These are phyloP conservation scores for Chloroclysta siterata DNA, from an alignment of 2,888 invertebrate species.

Conservation along the genomic window DNA sequence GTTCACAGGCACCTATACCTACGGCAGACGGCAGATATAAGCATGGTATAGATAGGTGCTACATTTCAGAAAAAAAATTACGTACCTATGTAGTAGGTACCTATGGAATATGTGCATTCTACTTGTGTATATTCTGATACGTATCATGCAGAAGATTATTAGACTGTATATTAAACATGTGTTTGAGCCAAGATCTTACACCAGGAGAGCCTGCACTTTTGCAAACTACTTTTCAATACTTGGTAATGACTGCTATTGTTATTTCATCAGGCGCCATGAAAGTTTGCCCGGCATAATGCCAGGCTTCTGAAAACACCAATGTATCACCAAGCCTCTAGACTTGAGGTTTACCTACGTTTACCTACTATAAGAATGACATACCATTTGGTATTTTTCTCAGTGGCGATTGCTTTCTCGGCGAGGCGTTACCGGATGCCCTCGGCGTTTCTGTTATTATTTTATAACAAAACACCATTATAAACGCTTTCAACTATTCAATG, in stretches of 20 bases:
- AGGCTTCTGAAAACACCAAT: not conserved
- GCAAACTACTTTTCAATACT: not conserved
- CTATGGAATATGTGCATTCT: no score
- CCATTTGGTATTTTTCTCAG: constrained; percentile 42
- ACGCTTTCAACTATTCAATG: constrained; percentile 19
- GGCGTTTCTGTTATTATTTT: constrained; percentile 77
- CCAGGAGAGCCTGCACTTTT: not conserved
- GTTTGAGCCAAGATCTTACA: no score
- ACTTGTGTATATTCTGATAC: no score
- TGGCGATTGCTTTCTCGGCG: constrained; percentile 62
- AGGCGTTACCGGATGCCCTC: constrained; percentile 54
- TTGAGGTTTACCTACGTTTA: no score
- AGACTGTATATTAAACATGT: no score
- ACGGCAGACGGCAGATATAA: no score
- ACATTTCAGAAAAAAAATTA: no score
- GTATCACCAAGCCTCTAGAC: not conserved
- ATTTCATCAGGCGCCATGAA: not conserved
- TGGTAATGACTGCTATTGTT: not conserved
- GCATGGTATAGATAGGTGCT: no score
- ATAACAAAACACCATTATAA: constrained; percentile 79
- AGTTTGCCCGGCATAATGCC: not conserved
- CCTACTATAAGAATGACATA: constrained; percentile 30
- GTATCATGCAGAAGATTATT: no score
- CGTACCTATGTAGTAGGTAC: no score
- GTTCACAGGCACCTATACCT: no score